phyloP scores from a whole-genome alignment of 2,888 invertebrate genomes.

The Meganola albula region DNA sequence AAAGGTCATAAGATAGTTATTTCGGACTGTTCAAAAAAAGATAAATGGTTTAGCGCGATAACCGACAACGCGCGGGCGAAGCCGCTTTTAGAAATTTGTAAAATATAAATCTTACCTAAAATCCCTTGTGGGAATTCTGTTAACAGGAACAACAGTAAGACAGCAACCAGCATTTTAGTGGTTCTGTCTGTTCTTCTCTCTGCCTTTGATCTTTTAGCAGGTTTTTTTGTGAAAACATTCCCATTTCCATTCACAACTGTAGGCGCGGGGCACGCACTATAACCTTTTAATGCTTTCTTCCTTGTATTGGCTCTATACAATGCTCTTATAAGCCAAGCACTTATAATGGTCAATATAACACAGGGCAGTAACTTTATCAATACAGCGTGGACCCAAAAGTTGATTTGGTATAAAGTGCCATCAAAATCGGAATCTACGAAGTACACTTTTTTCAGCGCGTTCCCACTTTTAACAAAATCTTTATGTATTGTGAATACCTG shows the following conservation, averaged over 20 bases:
- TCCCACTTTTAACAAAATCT: constrained; percentile 44
- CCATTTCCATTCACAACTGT: constrained; percentile 54
- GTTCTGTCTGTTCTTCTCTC: constrained; percentile 83
- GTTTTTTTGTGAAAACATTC: constrained; percentile 58
- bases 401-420: constrained; percentile 80
- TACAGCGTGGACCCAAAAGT: constrained; percentile 90
- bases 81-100: too few relatives aligned
- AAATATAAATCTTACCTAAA: constrained; percentile 65
- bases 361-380: constrained; percentile 89
- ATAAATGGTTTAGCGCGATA: too few relatives aligned
- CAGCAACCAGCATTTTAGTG: constrained; percentile 92
- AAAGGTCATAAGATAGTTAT: too few relatives aligned
- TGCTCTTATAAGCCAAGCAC: constrained; percentile 83
- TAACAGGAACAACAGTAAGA: constrained; percentile 89
- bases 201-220: constrained; percentile 61
- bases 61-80: too few relatives aligned
- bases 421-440: constrained; percentile 76
- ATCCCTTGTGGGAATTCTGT: constrained; percentile 93
- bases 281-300: constrained; percentile 78
- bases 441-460: constrained; percentile 55
- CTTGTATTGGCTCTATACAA: constrained; percentile 83
- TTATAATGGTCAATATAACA: constrained; percentile 84
- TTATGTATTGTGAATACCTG: constrained; percentile 67
- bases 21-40: too few relatives aligned
- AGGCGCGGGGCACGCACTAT: constrained; percentile 60